A percentile compares a stretch with the other conserved stretches of the same genome.
These are phyloP conservation scores for Oophaga pumilio DNA, from an alignment of 2,113 vertebrate genomes.

Conservation along the genomic window DNA sequence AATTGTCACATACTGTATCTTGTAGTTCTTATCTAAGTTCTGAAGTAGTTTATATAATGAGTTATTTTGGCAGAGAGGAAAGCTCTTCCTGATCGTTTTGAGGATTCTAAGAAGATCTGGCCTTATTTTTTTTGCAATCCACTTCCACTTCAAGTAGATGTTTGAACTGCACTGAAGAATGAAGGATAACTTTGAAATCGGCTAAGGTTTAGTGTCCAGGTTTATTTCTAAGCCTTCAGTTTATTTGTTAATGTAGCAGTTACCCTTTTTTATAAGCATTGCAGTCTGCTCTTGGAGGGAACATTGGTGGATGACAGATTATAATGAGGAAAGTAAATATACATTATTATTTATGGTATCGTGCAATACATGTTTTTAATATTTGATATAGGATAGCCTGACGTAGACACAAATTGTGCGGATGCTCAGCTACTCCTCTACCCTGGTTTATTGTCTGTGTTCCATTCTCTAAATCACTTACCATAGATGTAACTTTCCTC, in stretches of 20 bases:
- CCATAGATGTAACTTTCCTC: constrained; percentile 23
- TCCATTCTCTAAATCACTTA: constrained; percentile 14
- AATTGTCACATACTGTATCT: neutral
- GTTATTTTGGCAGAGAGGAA: neutral
- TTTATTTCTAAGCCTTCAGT: neutral
- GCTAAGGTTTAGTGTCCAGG: neutral
- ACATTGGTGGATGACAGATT: neutral
- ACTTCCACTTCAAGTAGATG: neutral
- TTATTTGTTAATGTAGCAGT: neutral
- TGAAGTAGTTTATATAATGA: neutral
- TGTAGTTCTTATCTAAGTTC: neutral
- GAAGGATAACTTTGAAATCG: neutral
- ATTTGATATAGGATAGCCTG: neutral
- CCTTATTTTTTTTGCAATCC: neutral
- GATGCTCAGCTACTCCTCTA: neutral
- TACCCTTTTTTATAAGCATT: constrained; percentile 22
- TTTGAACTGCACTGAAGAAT: neutral
- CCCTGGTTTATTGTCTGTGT: constrained; percentile 15
- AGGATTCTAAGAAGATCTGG: neutral
- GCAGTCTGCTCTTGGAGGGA: neutral
- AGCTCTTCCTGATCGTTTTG: neutral
- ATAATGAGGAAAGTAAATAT: constrained; percentile 19
- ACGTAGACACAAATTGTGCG: neutral
- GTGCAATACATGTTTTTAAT: constrained; percentile 15
- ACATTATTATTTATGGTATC: neutral